Evolutionary conservation across 2,888 invertebrate species (phyloP), one percentile per base, ranked within the genome.

Genomic region (Drosophila subsilvestris): DNA sequence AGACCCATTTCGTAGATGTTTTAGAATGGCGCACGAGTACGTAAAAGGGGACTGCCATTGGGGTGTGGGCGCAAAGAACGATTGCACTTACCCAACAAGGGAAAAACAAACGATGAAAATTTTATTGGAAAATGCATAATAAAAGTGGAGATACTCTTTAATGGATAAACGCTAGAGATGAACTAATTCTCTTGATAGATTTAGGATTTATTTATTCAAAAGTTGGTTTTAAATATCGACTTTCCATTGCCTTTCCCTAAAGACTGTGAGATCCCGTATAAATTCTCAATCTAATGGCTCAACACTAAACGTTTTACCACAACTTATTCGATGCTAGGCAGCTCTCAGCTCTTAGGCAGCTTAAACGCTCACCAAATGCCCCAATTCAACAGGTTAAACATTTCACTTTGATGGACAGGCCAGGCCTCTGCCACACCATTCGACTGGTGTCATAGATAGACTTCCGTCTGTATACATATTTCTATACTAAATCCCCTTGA

Each of bases 1-100:
- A 75, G 73, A 81, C 72, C 77, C 83, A 79, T 77, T 81, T 85
- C 68, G 43, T 42, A 61, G 42, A 14, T 57, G 43, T 29, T 42
- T 51, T 42, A 42, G 51, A 47, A 60, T 58, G 57, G 50, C 56
- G 49, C 54, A n/a, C 18, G 25, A 49, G 55, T 22, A 32, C 49
- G 8, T 1, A 25, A 49, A n/a, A 14, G 50, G 32, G 32, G 4
- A 32, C 14, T 18, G 3, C 17, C 18, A 17, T 43, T 22, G 42
- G 37, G n/a, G 47, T 29, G 8, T 48, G 27, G 47, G 25, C 17
- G 32, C 60, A 27, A 47, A 18, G 45, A 51, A 37, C 50, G 53
- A 65, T 65, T 65, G 65, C 65, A 55, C 67, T 66, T 66, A 54
- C 22, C 29, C 65, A 53, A 65, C n/a, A 67, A 55, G n/a, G 48